Evolutionary conservation across 1,140 invertebrate genomes (phyloP), one percentile per base, ranked within the genome.

Genomic region (Drosophila sechellia): DNA sequence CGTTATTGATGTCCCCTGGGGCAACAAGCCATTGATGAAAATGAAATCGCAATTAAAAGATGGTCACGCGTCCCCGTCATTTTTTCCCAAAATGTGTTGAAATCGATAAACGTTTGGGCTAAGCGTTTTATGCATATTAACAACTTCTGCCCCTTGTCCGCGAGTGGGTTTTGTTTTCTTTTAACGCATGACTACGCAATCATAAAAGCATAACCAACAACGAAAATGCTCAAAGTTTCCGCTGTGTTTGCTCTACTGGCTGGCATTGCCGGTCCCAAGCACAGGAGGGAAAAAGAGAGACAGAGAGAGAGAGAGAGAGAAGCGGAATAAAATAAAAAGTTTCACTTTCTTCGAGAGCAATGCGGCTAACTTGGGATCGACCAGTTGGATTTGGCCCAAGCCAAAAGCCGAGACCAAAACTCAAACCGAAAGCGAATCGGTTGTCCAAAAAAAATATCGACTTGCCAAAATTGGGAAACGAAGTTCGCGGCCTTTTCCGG

Each of bases 341-440:
- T 87, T 87, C 83, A 87, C 83, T 87, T 87, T 87, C 83, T 87
- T 89, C 66, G 80, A 59, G 70, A 70, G 64, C 66, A 56, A 45
- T 10, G 59, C 63, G 55, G 66, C 48, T 48, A 68, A 46, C 45
- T 46, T 50, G 42, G 40, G 34, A 73, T 50, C 40, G 65, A 79
- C 58, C 75, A 49, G 43, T 43, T 49, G 53, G 66, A 66, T 81
- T 79, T 77, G 72, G 73, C 56, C 73, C 65, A 50, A 49, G 20
- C 27, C 22, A 55, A 49, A 13, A 34, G 22, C 52, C 54, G 46
- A 58, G 13, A 27, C 27, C 45, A 37, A 54, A 15, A 39, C 40
- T 60, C 20, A 81, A 63, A 61, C 46, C 50, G 42, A 70, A 81
- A 56, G 43, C 48, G 60, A 80, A 45, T 42, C 55, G 39, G 40